A percentile compares a stretch with the other conserved stretches of the same genome.
Evolutionary conservation across 64 coral and sea anemone species (phyloP).

Genomic region (Pachyseris speciosa): DNA sequence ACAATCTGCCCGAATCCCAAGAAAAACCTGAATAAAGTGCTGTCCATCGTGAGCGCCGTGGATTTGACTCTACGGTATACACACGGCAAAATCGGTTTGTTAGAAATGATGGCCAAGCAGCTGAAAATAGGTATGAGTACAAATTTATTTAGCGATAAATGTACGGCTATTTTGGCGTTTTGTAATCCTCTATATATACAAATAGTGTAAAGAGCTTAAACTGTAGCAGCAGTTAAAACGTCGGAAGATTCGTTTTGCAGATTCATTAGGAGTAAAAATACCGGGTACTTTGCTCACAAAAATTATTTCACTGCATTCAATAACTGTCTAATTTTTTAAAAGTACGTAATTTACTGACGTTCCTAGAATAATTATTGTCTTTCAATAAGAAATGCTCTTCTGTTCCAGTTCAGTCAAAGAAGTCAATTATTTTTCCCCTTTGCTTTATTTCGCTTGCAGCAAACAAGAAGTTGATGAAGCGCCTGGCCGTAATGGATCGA

Average conservation of each 20-base stretch:
- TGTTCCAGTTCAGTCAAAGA: neutral
- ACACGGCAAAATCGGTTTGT: neutral
- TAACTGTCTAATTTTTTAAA: neutral
- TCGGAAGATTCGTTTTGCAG: no score
- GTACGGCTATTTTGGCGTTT: neutral
- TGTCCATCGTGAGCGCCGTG: conserved; percentile 16
- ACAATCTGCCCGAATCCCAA: neutral
- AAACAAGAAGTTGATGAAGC: neutral
- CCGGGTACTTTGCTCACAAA: no score
- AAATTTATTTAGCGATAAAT: neutral
- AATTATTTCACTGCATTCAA: no score
- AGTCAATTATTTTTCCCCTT: neutral
- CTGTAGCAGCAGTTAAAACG: no score
- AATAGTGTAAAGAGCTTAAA: no score
- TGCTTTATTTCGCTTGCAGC: neutral
- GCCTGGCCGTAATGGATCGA: neutral
- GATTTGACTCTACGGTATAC: conserved; percentile 32
- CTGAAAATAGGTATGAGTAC: neutral
- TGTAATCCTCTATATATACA: no score
- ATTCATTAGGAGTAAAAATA: no score
- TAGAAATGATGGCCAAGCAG: neutral
- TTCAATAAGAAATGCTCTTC: neutral
- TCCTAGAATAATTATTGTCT: neutral
- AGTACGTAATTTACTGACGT: neutral
- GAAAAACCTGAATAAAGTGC: neutral